phyloP scores from a whole-genome alignment of 2,888 invertebrate species.

The Coleophora deauratella region DNA sequence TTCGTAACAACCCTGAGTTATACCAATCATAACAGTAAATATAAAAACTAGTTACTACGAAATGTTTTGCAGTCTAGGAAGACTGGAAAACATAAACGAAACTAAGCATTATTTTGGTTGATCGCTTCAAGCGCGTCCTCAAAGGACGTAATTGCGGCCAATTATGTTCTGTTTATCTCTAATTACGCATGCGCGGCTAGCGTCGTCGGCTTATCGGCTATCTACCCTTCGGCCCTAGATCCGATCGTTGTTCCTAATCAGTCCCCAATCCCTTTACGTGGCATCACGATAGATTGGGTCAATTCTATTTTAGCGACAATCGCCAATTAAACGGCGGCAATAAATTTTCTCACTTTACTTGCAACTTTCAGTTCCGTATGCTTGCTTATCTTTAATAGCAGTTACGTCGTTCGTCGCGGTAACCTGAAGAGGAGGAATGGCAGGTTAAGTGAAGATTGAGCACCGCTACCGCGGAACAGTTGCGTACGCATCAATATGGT shows the following conservation, averaged over 20 bases:
- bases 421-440: neutral
- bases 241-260: slow-evolving; percentile 63
- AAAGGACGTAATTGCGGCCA: slow-evolving; percentile 68
- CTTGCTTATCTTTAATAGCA: slow-evolving; percentile 5
- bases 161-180: slow-evolving; percentile 75
- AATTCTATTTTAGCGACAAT: slow-evolving; percentile 26
- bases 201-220: slow-evolving; percentile 60
- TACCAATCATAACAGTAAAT: too few species aligned
- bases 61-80: too few species aligned
- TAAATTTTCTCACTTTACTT: slow-evolving; percentile 7
- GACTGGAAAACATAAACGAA: too few species aligned
- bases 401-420: too few species aligned
- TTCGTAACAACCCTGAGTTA: too few species aligned
- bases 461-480: neutral
- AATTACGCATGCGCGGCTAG: slow-evolving; percentile 72
- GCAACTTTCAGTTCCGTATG: slow-evolving; percentile 4
- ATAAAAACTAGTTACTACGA: too few species aligned
- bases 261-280: slow-evolving; percentile 56
- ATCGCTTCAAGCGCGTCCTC: slow-evolving; percentile 35
- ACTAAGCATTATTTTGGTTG: too few species aligned
- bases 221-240: slow-evolving; percentile 71
- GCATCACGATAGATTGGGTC: slow-evolving; percentile 51
- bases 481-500: slow-evolving; percentile 12
- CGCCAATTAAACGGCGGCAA: slow-evolving; percentile 12
- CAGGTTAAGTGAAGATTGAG: slow-evolving; percentile 6